Base-by-base conservation (phyloP, 2,113 vertebrate species). In the Cyanoramphus novaezelandiae region DNA sequence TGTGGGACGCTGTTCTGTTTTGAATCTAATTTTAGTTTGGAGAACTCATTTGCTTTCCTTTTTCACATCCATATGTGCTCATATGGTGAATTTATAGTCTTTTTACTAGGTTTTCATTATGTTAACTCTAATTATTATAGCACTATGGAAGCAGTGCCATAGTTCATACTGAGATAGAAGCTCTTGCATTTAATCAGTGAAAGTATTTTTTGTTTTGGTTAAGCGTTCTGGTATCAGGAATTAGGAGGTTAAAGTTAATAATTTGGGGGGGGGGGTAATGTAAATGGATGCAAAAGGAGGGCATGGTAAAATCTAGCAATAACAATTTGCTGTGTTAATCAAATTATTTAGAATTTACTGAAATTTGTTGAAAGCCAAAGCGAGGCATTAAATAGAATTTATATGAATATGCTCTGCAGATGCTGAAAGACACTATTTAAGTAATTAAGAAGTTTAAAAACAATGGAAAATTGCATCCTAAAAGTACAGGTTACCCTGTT, bases 11-110 rank as follows among this genome's bases (percentile, higher is more conserved):
- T 92, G 90, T 95, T 94, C 93, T 97, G 95, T 88, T 95, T 95
- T 94, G 92, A 90, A 88, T 96, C 93, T 95, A 97, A 97, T 96
- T 96, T 97, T 96, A 96, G 95, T 81, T 86, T 85, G 64, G 90
- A 96, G 88, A 93, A 89, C 93, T 96, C 52, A 10, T 78, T 94
- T 93, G 92, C 96, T 97, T 96, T 95, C 92, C 90, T 92, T 96
- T 96, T 92, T 92, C 93, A 92, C 80, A 94, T 95, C 96, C 95
- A 89, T 96, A 96, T 94, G 91, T 94, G 80, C 95, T 96, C 84
- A 74, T 93, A 93, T 89, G 86, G 93, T 95, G 90, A 89, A 94
- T 95, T 94, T 94, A 96, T 89, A 93, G 80, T 95, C 90, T 83
- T 68, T 96, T 94, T 90, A 94, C 92, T 93, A 94, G 92, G 62